Evolutionary conservation across 2,797 vertebrate genomes (phyloP).

Genomic region (Neostethus bicornis): DNA sequence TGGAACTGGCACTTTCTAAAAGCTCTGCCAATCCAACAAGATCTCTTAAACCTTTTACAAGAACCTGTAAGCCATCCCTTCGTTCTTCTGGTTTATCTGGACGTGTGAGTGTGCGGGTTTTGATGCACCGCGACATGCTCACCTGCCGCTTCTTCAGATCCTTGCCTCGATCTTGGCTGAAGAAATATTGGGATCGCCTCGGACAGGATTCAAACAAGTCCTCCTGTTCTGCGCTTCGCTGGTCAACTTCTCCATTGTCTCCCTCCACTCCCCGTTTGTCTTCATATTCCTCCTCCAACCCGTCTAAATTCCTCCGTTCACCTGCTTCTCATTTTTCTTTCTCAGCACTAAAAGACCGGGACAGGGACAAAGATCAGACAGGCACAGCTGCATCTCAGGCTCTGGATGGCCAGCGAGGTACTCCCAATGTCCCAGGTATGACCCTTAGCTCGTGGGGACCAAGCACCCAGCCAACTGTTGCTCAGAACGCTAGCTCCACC

Average conservation of each 20-base stretch:
- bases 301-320: constrained; percentile 25
- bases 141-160: constrained; percentile 81
- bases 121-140: constrained; percentile 83
- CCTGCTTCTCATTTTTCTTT: constrained; percentile 60
- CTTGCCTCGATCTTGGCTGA: constrained; percentile 73
- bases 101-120: constrained; percentile 47
- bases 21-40: neutral
- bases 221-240: constrained; percentile 40
- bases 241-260: constrained; percentile 35
- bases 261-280: constrained; percentile 36
- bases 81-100: constrained; percentile 43
- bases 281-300: constrained; percentile 28
- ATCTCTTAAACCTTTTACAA: constrained; percentile 8
- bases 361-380: constrained; percentile 60
- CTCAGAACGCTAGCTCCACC: constrained; percentile 48
- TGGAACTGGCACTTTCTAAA: constrained; percentile 49
- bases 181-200: constrained; percentile 40
- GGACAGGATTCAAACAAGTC: constrained; percentile 18
- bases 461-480: constrained; percentile 74
- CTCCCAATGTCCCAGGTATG: constrained; percentile 87
- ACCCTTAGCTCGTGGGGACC: constrained; percentile 84
- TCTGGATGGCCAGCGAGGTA: constrained; percentile 83
- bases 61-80: constrained; percentile 11
- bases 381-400: constrained; percentile 44
- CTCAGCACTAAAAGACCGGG: constrained; percentile 82